These are phyloP conservation scores for Dasyurus viverrinus DNA, from an alignment of 2,113 vertebrate species.

Conservation along the genomic window DNA sequence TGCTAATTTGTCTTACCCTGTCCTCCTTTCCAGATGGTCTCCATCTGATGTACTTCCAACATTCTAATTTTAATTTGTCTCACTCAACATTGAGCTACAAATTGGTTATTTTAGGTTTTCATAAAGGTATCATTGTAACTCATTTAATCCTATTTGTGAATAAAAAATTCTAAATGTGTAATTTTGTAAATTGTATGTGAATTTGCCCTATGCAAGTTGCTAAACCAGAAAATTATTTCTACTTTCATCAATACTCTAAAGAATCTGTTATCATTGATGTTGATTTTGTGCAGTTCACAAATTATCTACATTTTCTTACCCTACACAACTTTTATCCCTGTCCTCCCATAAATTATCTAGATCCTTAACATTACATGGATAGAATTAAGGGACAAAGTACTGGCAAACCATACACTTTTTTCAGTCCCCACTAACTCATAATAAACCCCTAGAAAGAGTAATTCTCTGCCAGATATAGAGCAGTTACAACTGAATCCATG, in stretches of 20 bases:
- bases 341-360: not conserved
- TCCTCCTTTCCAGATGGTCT: not conserved
- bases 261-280: not conserved
- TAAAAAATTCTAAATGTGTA: not conserved
- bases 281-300: not conserved
- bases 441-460: not conserved
- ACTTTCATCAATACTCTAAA: not conserved
- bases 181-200: not conserved
- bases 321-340: not conserved
- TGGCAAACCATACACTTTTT: not conserved
- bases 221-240: constrained; percentile 18
- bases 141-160: constrained; percentile 21
- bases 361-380: not conserved
- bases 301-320: not conserved
- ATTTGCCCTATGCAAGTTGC: not conserved
- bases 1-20: constrained; percentile 8
- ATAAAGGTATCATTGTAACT: constrained; percentile 10
- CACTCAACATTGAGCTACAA: constrained; percentile 21
- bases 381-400: not conserved
- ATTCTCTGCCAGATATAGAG: not conserved
- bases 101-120: constrained; percentile 19
- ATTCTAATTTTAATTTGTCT: constrained; percentile 26
- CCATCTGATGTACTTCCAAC: constrained; percentile 19
- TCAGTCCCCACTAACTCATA: not conserved
- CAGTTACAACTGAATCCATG: not conserved